phyloP scores from a whole-genome alignment of 2,888 invertebrate genomes.

The Timandra comae region DNA sequence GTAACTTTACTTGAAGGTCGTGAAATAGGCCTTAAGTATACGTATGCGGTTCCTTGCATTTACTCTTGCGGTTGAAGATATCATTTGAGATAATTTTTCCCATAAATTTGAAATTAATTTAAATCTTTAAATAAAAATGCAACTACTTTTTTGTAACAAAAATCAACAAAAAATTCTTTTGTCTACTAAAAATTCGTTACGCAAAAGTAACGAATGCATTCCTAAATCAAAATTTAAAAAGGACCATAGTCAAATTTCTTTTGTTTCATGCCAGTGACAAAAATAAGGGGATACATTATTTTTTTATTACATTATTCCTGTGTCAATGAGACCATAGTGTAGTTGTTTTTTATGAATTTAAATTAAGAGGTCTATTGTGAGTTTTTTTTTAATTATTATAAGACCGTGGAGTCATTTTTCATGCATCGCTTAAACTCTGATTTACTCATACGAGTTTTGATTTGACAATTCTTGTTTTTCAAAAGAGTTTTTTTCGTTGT shows the following conservation, averaged over 20 bases:
- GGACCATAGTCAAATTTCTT: slow-evolving; percentile 62
- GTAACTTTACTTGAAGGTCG: too few species aligned
- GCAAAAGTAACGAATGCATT: slow-evolving; percentile 46
- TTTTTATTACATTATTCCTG: slow-evolving; percentile 25
- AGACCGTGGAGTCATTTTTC: slow-evolving; percentile 66
- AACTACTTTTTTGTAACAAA: not conserved
- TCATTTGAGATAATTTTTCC: too few species aligned
- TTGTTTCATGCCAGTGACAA: slow-evolving; percentile 12
- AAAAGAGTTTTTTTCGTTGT: slow-evolving; percentile 15
- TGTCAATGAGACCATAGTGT: slow-evolving; percentile 24
- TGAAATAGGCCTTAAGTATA: too few species aligned
- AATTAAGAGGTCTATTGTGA: slow-evolving; percentile 62
- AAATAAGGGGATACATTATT: slow-evolving; percentile 28
- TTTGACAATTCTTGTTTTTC: slow-evolving; percentile 26
- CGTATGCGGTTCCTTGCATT: too few species aligned
- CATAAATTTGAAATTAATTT: too few species aligned
- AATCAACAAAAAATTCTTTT: slow-evolving; percentile 35
- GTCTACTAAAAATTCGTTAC: slow-evolving; percentile 46
- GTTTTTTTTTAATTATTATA: slow-evolving; percentile 68
- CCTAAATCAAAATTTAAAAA: slow-evolving; percentile 66
- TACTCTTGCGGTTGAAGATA: too few species aligned
- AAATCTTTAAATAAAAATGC: too few species aligned
- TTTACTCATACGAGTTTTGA: slow-evolving; percentile 64
- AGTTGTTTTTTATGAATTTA: slow-evolving; percentile 57
- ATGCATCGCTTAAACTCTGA: slow-evolving; percentile 73